Evolutionary conservation across 2,797 vertebrate genomes (phyloP), one percentile per base, ranked within the genome.

Genomic region (Lepidocolaptes lacrymiger): DNA sequence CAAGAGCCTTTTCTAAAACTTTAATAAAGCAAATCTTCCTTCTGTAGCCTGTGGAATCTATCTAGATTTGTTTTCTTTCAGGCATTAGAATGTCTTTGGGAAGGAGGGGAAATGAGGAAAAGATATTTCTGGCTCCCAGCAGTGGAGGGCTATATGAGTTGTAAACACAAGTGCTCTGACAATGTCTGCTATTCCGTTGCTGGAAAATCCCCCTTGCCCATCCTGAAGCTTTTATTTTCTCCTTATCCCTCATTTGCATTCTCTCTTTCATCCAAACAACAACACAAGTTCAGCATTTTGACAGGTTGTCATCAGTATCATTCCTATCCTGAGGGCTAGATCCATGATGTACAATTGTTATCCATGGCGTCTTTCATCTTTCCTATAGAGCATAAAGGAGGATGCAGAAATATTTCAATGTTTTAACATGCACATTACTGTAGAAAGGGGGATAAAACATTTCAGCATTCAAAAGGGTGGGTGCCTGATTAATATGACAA

Each of bases 181-280:
- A 71, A 23, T 12, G 28, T 80, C 85, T 91, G 71, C 84, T 83
- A 4, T 61, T 86, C 37, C 56, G 49, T 59, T 71, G 61, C 72
- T 85, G 49, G 68, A 90, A 93, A 91, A 95, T 89, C 76, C 48
- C 74, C 54, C 73, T 91, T 85, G 91, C 83, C 78, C 67, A 48
- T 76, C 75, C 68, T n/a, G 46, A 90, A 93, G 84, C 59, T 74
- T 95, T 93, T 91, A 36, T 94, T 91, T 92, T 78, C 64, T 91
- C 43, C 61, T 73, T 88, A 74, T 75, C 51, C 80, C 52, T 96
- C 59, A 95, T 97, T 96, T 95, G 66, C 92, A 97, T 96, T 95
- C 81, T 76, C 76, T 75, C 76, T 95, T 95, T 96, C 77, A 97
- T 95, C 77, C 66, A 61, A 69, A 83, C 84, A 89, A 14, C 87